A percentile compares a stretch with the other conserved stretches of the same genome.
phyloP scores from a whole-genome alignment of 2,797 vertebrate genomes.

The Bovichtus diacanthus region DNA sequence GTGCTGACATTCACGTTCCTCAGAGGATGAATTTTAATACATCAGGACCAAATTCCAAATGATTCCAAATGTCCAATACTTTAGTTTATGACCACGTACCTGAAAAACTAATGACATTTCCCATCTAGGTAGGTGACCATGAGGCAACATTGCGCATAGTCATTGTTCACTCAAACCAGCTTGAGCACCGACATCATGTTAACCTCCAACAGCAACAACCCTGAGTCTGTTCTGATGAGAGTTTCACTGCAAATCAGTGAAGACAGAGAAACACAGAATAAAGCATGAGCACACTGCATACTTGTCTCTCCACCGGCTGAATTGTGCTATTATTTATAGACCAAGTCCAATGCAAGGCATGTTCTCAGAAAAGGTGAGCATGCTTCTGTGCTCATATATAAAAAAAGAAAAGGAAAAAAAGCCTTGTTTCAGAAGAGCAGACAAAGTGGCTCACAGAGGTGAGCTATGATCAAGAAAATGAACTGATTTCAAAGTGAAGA shows the following conservation, averaged over 20 bases:
- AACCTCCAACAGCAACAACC: not conserved
- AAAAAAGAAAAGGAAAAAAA: not conserved
- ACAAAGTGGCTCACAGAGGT: constrained; percentile 4
- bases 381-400: not conserved
- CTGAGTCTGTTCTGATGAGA: not conserved
- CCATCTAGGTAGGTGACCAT: not conserved
- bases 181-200: not conserved
- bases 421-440: not conserved
- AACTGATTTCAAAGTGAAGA: constrained; percentile 22
- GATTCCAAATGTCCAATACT: not conserved
- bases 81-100: not conserved
- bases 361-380: not conserved
- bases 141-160: not conserved
- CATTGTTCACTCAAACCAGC: not conserved
- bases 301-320: not conserved
- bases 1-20: too few species aligned
- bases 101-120: not conserved
- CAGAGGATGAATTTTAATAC: too few species aligned
- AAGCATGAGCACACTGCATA: not conserved
- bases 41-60: not conserved
- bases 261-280: not conserved
- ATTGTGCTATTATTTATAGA: constrained; percentile 6
- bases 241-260: not conserved
- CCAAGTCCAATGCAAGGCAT: not conserved
- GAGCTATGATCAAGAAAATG: constrained; percentile 32